Evolutionary conservation across 2,113 vertebrate genomes (phyloP).

Genomic region (Ceyx cyanopectus): DNA sequence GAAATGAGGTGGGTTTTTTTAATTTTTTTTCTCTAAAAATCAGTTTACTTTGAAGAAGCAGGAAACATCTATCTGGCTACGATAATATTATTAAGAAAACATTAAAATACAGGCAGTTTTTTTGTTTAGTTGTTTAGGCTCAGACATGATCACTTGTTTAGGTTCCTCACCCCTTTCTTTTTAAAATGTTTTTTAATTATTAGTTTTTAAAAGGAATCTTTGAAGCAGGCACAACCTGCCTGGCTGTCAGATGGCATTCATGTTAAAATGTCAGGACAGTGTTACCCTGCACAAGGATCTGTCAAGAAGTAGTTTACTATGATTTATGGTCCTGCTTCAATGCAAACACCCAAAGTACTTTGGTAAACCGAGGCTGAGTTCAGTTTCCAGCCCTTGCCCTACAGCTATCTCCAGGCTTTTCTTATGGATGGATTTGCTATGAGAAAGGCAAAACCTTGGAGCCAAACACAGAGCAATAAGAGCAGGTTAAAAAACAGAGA

Average conservation of each 20-base stretch:
- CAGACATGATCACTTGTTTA: background rate
- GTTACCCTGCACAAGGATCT: background rate
- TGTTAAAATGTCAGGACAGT: background rate
- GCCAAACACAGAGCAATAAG: background rate
- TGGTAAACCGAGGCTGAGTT: background rate
- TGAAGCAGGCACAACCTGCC: background rate
- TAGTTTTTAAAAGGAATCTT: background rate
- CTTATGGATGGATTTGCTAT: background rate
- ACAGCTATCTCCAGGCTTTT: background rate
- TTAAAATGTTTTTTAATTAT: too few relatives aligned
- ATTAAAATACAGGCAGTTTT: background rate
- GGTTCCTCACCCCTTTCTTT: background rate
- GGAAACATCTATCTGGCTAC: slow-evolving; percentile 37
- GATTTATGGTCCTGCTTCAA: background rate
- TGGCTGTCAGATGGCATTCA: background rate
- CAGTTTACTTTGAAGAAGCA: slow-evolving; percentile 37
- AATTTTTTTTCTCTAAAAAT: background rate
- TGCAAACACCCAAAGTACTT: background rate
- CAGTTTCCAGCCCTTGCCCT: background rate
- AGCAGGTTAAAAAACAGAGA: background rate
- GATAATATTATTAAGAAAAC: background rate
- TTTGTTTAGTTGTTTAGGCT: background rate
- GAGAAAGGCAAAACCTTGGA: background rate
- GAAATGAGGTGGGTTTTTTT: background rate
- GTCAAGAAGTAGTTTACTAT: background rate